Evolutionary conservation across 2,888 invertebrate species (phyloP).

Genomic region (Leucophenga maculata): DNA sequence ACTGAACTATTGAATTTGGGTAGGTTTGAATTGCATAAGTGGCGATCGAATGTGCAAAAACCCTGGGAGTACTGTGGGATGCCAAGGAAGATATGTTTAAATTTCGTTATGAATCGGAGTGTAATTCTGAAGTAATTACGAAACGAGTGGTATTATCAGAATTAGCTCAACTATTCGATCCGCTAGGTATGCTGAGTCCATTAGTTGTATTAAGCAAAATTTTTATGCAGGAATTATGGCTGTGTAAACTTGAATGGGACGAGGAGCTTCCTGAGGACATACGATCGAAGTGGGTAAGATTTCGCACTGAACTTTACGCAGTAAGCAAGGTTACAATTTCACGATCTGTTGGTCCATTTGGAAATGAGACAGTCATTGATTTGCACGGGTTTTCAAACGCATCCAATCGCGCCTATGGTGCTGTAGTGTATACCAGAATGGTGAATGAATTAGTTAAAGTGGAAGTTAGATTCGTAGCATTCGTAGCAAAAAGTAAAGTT

Average conservation of each 20-base stretch:
- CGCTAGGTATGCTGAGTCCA: constrained; percentile 29
- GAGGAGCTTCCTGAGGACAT: constrained; percentile 4
- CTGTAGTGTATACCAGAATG: neutral
- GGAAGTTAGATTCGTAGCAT: neutral
- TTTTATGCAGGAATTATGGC: constrained; percentile 31
- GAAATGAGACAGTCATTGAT: neutral
- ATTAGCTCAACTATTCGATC: constrained; percentile 18
- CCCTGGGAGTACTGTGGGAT: constrained; percentile 25
- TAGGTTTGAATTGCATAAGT: neutral
- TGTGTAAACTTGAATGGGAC: constrained; percentile 27
- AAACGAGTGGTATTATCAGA: constrained; percentile 12
- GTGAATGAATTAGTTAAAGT: neutral
- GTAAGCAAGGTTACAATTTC: too few species aligned
- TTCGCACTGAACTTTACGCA: too few species aligned
- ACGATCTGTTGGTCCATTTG: neutral
- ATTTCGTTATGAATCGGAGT: constrained; percentile 27
- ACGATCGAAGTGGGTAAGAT: neutral
- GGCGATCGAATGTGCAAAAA: neutral
- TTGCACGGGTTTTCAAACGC: neutral
- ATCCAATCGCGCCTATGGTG: neutral
- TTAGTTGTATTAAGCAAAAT: constrained; percentile 24
- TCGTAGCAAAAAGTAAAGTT: constrained; percentile 18
- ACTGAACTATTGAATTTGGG: neutral
- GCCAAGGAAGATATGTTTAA: constrained; percentile 27
- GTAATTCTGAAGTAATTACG: constrained; percentile 16